Base-by-base conservation (phyloP, 2,797 vertebrate genomes). In the Coregonus suidteri region DNA sequence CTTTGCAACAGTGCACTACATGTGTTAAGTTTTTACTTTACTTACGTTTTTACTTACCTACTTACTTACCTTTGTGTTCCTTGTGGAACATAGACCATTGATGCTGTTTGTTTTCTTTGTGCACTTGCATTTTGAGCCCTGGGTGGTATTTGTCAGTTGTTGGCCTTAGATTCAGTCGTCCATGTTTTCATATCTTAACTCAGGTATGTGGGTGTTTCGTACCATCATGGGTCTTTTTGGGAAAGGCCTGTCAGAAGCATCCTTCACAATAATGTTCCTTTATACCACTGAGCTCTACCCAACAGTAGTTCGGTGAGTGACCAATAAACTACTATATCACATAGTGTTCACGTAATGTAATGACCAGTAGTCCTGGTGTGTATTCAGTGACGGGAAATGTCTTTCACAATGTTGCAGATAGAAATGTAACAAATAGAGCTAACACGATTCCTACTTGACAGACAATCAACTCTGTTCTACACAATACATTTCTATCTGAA, bases 211-310 rank as follows among this genome's bases (percentile, higher is more conserved):
- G 78, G 41, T 91, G 7, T 74, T 91, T 85, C 92, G 92, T n/a
- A 94, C 95, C 0, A 59, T 92, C 35, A 85, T 98, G 64, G 95
- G 90, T 0, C 77, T 96, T 41, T 71, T 93, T 62, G 97, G 95
- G 64, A 98, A 97, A 91, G 93, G 93, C 4, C 90, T 94, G 75
- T 95, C 96, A 4, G 96, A 97, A 83, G 94, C 93, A 1, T 91
- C 97, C 0, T 98, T 98, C 84, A 96, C 95, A 0, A 95, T 94
- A 0, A 82, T 95, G 1, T 95, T 74, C 85, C 88, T 99, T 83
- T 97, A 91, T 87, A 95, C 95, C 4, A 93, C 94, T 0, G 97
- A 99, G 84, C 89, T 98, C 65, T 98, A 94, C 84, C 97, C 98
- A 13, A 98, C 97, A 0, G 93, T 98, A 0, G 85, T 98, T 77